Evolutionary conservation across 1,140 invertebrate species (phyloP), one percentile per base, ranked within the genome.

Genomic region (Drosophila parvula): DNA sequence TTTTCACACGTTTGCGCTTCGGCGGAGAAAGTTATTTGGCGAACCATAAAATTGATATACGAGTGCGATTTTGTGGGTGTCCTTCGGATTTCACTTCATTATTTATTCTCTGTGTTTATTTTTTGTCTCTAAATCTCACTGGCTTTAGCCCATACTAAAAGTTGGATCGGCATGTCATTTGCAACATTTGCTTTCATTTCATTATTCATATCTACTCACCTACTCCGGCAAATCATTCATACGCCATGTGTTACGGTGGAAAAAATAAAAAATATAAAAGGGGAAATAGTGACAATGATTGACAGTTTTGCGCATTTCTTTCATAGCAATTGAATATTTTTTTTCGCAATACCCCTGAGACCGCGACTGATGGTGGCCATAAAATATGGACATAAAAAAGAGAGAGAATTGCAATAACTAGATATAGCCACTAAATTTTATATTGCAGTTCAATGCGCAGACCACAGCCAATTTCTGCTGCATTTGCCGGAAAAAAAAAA

Each of bases 301-400:
- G 60, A 75, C 71, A 75, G 71, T 38, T 57, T 64, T 45, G 69
- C 32, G 69, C 69, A 74, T 51, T 75, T 27, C 16, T 28, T 38
- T 27, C 43, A 38, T 45, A 7, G 70, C 73, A 75, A 74, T 75
- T 75, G 73, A 75, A 74, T 75, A 75, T 57, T n/a, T 58, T 64
- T 56, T n/a, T 22, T 22, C 22, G 22, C 32, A 53, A 40, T 36
- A 8, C 40, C 45, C 47, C 56, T 5, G 16, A 30, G 53, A 14
- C 14, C 10, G 11, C 50, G 16, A 55, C 40, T n/a, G 41, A 50
- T 50, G 34, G 32, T n/a, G 18, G 41, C 48, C 73, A 53, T 74
- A 74, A 64, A 75, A 58, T 55, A 44, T 57, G 27, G 43, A 58
- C 43, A 64, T 75, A 57, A 74, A 74, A 65, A 58, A 73, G 22